These are phyloP conservation scores for Osedax frankpressi DNA, from an alignment of 2,888 invertebrate species.

Conservation along the genomic window DNA sequence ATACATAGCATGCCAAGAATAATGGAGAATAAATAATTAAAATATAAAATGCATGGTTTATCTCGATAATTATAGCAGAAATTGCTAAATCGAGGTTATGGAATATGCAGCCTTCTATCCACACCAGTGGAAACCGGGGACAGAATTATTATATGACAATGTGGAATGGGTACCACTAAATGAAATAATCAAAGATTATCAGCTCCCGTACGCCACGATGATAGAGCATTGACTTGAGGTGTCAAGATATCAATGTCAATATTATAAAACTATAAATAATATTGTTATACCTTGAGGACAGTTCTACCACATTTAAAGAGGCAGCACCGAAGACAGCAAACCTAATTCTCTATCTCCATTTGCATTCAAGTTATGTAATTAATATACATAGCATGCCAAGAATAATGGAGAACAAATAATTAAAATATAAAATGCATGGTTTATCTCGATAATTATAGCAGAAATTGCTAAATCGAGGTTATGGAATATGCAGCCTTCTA, in stretches of 20 bases:
- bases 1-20: not conserved
- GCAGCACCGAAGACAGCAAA: not conserved
- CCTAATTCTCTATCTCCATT: not conserved
- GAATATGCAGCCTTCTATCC: conserved; percentile 32
- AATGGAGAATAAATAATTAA: not conserved
- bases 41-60: conserved; percentile 34
- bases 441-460: conserved; percentile 33
- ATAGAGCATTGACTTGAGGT: conserved; percentile 11
- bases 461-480: conserved; percentile 28
- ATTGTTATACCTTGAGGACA: not conserved
- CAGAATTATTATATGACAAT: conserved; percentile 33
- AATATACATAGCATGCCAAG: not conserved
- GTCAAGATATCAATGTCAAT: conserved; percentile 2
- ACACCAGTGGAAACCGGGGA: conserved; percentile 25
- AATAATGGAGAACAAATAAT: not conserved
- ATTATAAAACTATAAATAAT: not conserved
- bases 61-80: conserved; percentile 31
- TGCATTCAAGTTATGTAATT: not conserved
- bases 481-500: conserved; percentile 34
- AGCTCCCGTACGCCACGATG: conserved; percentile 23
- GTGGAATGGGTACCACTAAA: conserved; percentile 34
- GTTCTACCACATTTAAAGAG: not conserved
- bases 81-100: conserved; percentile 30
- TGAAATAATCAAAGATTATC: conserved; percentile 25
- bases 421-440: conserved; percentile 33